These are phyloP conservation scores for Cromileptes altivelis DNA, from an alignment of 2,113 vertebrate genomes.

Conservation along the genomic window DNA sequence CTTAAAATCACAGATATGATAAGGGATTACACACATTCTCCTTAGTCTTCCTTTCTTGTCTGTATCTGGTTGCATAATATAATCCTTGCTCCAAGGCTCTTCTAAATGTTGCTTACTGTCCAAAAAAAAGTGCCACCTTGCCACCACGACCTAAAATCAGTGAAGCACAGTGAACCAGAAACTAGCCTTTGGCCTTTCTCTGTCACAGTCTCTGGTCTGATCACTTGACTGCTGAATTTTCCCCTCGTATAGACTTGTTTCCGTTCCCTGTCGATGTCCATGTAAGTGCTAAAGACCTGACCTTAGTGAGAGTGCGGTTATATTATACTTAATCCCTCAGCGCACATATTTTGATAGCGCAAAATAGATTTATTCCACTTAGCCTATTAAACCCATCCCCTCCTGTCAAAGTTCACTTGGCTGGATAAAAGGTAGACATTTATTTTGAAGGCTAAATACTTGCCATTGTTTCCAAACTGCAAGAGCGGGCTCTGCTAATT, in stretches of 20 bases:
- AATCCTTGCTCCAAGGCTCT: background rate
- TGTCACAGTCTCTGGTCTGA: constrained; percentile 33
- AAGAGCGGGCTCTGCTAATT: constrained; percentile 64
- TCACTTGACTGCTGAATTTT: constrained; percentile 58
- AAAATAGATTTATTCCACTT: constrained; percentile 47
- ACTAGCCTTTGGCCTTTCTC: constrained; percentile 26
- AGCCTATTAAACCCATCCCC: constrained; percentile 45
- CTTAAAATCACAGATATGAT: constrained; percentile 14
- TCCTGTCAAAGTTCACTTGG: constrained; percentile 64
- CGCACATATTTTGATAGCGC: constrained; percentile 33
- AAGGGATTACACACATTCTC: background rate
- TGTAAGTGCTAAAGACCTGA: constrained; percentile 15
- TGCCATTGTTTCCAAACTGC: constrained; percentile 62
- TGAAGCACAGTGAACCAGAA: constrained; percentile 44
- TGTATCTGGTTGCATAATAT: constrained; percentile 31
- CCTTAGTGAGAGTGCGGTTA: constrained; percentile 10
- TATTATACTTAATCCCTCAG: constrained; percentile 42
- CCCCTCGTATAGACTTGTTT: constrained; percentile 39
- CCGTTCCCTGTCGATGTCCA: constrained; percentile 1
- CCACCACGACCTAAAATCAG: constrained; percentile 29
- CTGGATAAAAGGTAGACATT: constrained; percentile 57
- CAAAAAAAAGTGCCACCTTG: constrained; percentile 34
- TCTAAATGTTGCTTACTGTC: constrained; percentile 11
- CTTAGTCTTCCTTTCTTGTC: background rate
- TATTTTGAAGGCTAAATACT: constrained; percentile 65